Evolutionary conservation across 2,797 vertebrate species (phyloP), one percentile per base, ranked within the genome.

Genomic region (Hypotaenidia philippensis): DNA sequence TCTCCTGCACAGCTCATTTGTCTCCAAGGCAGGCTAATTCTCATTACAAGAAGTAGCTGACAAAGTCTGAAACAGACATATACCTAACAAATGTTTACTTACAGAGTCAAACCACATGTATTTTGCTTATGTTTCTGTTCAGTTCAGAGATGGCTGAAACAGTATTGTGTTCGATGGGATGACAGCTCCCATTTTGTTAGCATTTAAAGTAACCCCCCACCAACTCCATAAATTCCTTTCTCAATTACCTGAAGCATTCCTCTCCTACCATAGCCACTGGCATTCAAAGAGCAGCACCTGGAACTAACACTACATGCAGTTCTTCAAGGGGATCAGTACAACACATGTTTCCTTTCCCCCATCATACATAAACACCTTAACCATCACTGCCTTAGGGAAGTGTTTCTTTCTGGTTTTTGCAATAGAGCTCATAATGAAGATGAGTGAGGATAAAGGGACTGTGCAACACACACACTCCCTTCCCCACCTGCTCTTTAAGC

Each of bases 231-330:
- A 63, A 60, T 60, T n/a, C 31, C 9, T 7, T 63, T 77, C 60
- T 77, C 53, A 44, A n/a, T 53, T 53, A 90, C 22, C 36, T 70
- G 31, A 78, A 66, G 19, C 3, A 0, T 17, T 80, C 32, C 36
- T 29, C 59, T 71, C 26, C 57, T 61, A 13, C 0, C 1, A 32
- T 0, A 38, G 16, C 38, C 34, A 83, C 31, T 5, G 3, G 3
- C 68, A 49, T 25, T 50, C 26, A 85, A 57, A 36, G 11, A 83
- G 45, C 31, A 63, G 7, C 60, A 63, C 21, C 22, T 1, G 1
- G 32, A 74, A 78, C 22, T 27, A 45, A 15, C 25, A 70, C 8
- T 17, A 34, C 5, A 49, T 25, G 45, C 8, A 57, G 14, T 31
- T 65, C 22, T 89, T 68, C 11, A 19, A 65, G 20, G 25, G 8